These are phyloP conservation scores for Ichneumoninae sp. DNA, from an alignment of 2,888 invertebrate species.

Conservation along the genomic window DNA sequence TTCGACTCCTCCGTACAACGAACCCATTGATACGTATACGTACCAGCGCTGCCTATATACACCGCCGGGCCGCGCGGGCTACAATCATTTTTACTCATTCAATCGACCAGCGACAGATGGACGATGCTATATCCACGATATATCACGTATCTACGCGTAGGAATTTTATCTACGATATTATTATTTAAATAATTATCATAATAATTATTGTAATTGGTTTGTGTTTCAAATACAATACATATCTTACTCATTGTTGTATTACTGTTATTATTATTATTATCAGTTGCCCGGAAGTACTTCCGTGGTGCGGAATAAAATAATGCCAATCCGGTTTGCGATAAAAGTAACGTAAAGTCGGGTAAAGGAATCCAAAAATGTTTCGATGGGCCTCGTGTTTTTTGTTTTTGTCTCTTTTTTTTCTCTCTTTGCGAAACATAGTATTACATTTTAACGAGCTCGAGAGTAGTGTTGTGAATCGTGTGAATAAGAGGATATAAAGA, in stretches of 20 bases:
- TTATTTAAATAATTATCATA: not conserved
- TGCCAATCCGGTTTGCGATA: slow-evolving; percentile 40
- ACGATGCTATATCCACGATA: not conserved
- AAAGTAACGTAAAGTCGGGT: slow-evolving; percentile 8
- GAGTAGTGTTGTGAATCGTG: slow-evolving; percentile 1
- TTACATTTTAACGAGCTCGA: slow-evolving; percentile 18
- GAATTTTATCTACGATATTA: slow-evolving; percentile 20
- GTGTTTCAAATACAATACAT: no score
- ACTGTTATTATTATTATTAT: slow-evolving; percentile 34
- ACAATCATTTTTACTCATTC: slow-evolving; percentile 62
- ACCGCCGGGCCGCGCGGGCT: slow-evolving; percentile 31
- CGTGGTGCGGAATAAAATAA: slow-evolving; percentile 6
- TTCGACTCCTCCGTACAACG: slow-evolving; percentile 66
- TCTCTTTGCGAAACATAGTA: not conserved
- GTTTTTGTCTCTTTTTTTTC: not conserved
- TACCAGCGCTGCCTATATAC: slow-evolving; percentile 29
- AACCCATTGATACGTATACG: slow-evolving; percentile 64
- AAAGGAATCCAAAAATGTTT: slow-evolving; percentile 25
- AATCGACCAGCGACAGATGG: slow-evolving; percentile 31
- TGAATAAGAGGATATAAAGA: not conserved
- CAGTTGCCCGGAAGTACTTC: not conserved
- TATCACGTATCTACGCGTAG: not conserved
- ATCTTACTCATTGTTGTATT: not conserved
- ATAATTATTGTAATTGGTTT: no score
- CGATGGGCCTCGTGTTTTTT: not conserved